phyloP scores from a whole-genome alignment of 2,113 vertebrate genomes.

The Canis aureus region DNA sequence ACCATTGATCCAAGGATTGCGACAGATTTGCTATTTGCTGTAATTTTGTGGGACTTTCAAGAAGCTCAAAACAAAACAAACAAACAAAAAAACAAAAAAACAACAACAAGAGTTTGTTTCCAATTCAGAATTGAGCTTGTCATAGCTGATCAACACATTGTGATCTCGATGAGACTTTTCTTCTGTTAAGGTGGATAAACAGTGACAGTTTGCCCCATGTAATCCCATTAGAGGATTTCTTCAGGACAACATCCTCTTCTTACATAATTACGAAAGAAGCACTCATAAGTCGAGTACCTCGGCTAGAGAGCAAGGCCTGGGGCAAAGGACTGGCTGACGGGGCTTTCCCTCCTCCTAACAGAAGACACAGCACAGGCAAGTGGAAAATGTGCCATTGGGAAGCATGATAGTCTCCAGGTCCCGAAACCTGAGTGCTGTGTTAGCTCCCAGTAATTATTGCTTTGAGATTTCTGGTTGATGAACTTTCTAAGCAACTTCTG shows the following conservation, averaged over 20 bases:
- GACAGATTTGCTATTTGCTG: neutral
- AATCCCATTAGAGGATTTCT: slow-evolving; percentile 84
- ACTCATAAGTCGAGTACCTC: slow-evolving; percentile 29
- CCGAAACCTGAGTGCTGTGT: neutral
- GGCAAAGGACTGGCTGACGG: neutral
- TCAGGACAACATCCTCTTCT: slow-evolving; percentile 71
- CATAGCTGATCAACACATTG: slow-evolving; percentile 62
- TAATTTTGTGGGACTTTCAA: slow-evolving; percentile 41
- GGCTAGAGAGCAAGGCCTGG: slow-evolving; percentile 46
- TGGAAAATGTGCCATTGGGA: neutral
- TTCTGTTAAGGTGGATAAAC: slow-evolving; percentile 72
- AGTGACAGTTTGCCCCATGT: slow-evolving; percentile 73
- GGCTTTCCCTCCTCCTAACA: neutral
- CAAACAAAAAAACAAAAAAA: neutral
- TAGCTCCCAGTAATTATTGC: neutral
- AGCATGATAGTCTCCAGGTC: neutral
- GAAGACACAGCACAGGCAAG: neutral
- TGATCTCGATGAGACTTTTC: slow-evolving; percentile 73
- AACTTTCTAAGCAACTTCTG: slow-evolving; percentile 2
- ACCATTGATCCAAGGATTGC: neutral
- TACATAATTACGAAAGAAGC: slow-evolving; percentile 77
- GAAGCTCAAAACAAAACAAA: neutral
- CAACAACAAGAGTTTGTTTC: slow-evolving; percentile 53
- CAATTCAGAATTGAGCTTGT: slow-evolving; percentile 65
- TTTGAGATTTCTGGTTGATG: neutral